These are phyloP conservation scores for Oxyura jamaicensis DNA, from an alignment of 2,113 vertebrate species.

Conservation along the genomic window DNA sequence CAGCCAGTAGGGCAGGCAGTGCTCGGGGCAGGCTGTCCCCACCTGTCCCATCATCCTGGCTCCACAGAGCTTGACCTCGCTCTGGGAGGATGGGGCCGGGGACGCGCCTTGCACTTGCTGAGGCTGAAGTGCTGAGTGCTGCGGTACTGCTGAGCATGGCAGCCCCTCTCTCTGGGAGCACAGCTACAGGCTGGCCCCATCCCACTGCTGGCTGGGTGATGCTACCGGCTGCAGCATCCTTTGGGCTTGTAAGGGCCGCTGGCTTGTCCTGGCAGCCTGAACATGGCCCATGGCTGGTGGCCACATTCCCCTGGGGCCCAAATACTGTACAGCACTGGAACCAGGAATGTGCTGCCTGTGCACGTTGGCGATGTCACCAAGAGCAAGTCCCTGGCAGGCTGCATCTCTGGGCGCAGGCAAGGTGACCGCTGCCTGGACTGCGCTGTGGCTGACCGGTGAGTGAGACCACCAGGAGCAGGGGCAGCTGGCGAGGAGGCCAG, in stretches of 20 bases:
- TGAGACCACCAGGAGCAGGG: background rate
- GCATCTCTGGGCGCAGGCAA: background rate
- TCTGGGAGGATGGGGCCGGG: background rate
- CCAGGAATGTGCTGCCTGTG: background rate
- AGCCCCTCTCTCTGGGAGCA: accelerated
- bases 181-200: background rate
- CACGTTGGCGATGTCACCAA: background rate
- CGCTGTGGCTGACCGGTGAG: background rate
- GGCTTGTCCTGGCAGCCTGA: background rate
- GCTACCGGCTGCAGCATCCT: accelerated
- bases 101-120: background rate
- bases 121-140: background rate
- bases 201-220: accelerated
- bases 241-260: accelerated
- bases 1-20: accelerated
- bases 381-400: background rate
- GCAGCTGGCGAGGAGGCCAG: background rate
- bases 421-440: background rate
- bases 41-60: no score
- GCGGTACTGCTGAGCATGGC: accelerated
- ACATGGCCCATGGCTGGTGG: background rate
- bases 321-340: background rate
- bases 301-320: background rate
- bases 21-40: background rate
- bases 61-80: no score